Conservation (phyloP, 1,140 invertebrate species). For the Nephotettix cincticeps region DNA sequence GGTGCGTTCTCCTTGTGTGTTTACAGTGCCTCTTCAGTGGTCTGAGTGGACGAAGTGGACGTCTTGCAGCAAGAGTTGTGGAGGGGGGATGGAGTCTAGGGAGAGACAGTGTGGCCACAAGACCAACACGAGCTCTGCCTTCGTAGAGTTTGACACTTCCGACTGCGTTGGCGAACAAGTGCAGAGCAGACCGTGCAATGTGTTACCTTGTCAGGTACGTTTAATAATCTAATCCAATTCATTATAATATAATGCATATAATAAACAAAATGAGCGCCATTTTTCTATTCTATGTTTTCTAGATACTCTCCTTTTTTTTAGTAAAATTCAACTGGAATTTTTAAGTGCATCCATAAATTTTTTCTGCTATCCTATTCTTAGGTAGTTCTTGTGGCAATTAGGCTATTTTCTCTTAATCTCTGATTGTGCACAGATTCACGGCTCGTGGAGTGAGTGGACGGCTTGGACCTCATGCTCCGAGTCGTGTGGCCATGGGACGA, state of each 20-base stretch:
- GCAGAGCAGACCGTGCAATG: conserved; percentile 14
- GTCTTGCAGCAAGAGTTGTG: conserved; percentile 24
- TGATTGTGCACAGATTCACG: conserved; percentile 30
- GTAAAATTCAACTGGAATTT: no score
- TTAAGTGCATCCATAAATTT: no score
- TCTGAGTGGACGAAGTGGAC: conserved; percentile 24
- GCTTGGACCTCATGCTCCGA: conserved; percentile 53
- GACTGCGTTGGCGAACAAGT: conserved; percentile 10
- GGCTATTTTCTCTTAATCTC: no score
- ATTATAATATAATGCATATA: no score
- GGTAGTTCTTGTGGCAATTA: no score
- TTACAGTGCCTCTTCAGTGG: conserved; percentile 26
- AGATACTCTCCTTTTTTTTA: no score
- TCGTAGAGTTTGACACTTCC: conserved; percentile 13
- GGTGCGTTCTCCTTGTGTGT: no score
- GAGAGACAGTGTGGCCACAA: conserved; percentile 10
- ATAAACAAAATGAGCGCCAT: no score
- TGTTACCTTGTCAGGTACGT: conserved; percentile 24
- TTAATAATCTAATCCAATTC: no score
- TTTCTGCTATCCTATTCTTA: no score
- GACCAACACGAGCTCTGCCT: background rate
- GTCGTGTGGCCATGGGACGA: conserved; percentile 53
- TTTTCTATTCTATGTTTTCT: no score
- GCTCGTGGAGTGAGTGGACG: conserved; percentile 53
- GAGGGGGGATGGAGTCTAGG: conserved; percentile 17